Conservation (phyloP, 2,888 invertebrate genomes). For the Phaonia tiefii region DNA sequence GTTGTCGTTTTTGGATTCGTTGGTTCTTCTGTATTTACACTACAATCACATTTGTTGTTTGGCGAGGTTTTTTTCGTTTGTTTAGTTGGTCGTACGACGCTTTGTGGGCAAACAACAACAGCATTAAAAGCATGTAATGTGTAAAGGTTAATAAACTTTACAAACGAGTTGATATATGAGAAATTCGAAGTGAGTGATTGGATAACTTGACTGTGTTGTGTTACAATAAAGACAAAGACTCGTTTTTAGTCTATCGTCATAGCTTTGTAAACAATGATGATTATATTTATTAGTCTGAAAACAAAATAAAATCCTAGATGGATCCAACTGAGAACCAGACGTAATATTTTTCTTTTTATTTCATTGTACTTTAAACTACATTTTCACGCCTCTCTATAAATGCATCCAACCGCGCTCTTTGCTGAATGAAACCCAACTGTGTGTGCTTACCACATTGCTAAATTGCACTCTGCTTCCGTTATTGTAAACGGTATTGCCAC, state of each 20-base stretch:
- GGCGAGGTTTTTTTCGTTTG: slow-evolving; percentile 15
- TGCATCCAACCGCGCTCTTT: slow-evolving; percentile 55
- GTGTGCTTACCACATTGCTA: neutral
- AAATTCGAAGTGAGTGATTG: too few relatives aligned
- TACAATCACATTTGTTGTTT: slow-evolving; percentile 40
- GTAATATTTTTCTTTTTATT: slow-evolving; percentile 44
- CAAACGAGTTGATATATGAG: slow-evolving; percentile 41
- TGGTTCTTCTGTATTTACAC: slow-evolving; percentile 51
- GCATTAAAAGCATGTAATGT: slow-evolving; percentile 53
- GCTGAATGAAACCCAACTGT: slow-evolving; percentile 39
- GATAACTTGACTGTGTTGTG: too few relatives aligned
- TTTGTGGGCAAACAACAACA: slow-evolving; percentile 52
- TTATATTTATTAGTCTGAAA: too few relatives aligned
- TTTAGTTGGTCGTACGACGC: neutral
- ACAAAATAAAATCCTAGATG: too few relatives aligned
- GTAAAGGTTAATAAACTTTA: slow-evolving; percentile 61
- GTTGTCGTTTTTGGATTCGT: neutral
- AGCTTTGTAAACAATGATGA: too few relatives aligned
- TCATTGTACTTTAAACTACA: slow-evolving; percentile 2
- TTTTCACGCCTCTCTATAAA: slow-evolving; percentile 6
- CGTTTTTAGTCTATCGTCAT: slow-evolving; percentile 2
- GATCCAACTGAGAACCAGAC: too few relatives aligned
- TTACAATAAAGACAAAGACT: slow-evolving; percentile 39
- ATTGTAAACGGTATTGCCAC: slow-evolving; percentile 34
- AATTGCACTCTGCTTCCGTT: slow-evolving; percentile 24